Base-by-base conservation (phyloP, 2,113 vertebrate species). In the Ammodytes dubius region DNA sequence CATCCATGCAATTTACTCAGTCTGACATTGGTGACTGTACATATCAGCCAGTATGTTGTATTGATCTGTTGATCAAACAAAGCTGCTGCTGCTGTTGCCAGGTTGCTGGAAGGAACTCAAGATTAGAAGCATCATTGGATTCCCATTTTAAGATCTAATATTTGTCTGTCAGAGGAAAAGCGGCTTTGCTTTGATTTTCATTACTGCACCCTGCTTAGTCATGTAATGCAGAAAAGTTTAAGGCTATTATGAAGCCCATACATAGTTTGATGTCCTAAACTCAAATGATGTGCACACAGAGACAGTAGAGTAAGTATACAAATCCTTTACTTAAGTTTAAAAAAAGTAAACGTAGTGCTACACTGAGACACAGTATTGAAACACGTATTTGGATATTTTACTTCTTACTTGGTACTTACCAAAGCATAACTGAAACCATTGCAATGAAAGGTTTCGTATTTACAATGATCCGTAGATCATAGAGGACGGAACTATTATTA, bases 31-130 rank as follows among this genome's bases (percentile, higher is more conserved):
- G 27, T n/a, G 7, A 39, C 19, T 0, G 12, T 6, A 42, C 67
- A 56, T 27, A 15, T 76, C 56, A 72, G 67, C 40, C 17, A 13
- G 15, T 53, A 7, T 74, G 37, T 63, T 47, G 35, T 37, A 57
- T 4, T 46, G 68, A 81, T 70, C n/a, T 15, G 14, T 1, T 54
- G 7, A 71, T 60, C 39, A 78, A 65, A 71, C 19, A 40, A 17
- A 63, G 49, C 10, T 57, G 9, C 35, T 4, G 8, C 72, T 49
- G 47, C 19, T 8, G 9, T 9, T 63, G 19, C 50, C 7, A 46
- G 35, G 7, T 75, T 63, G 70, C 52, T 72, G 49, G 13, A 53
- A 19, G 2, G 49, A 61, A 12, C n/a, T 15, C 17, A 71, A 64
- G 50, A 27, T 27, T 27, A 27, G 27, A 27, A 60, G 6, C 4